Conservation (phyloP, 2,113 vertebrate genomes). For the Gracilinanus agilis region DNA sequence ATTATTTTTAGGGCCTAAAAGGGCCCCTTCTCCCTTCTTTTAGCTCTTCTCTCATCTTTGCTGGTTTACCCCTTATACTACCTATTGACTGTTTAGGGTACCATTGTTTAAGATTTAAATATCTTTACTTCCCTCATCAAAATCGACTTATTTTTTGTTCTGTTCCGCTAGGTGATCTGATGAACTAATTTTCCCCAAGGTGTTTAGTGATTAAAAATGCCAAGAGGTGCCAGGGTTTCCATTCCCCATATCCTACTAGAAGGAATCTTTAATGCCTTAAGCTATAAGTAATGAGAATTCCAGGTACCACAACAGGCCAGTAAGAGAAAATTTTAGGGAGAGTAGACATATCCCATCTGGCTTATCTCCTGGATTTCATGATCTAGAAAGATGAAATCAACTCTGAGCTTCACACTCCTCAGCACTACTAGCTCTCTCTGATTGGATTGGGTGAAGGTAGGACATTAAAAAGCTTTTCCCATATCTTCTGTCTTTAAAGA, state of each 20-base stretch:
- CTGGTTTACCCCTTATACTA: neutral
- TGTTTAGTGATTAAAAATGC: neutral
- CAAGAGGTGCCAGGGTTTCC: neutral
- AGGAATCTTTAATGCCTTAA: too few species aligned
- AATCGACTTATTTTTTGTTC: neutral
- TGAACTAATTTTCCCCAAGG: neutral
- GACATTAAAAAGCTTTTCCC: neutral
- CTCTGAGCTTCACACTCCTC: neutral
- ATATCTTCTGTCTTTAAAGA: neutral
- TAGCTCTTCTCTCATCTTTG: neutral
- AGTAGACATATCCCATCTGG: neutral
- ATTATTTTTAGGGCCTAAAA: neutral
- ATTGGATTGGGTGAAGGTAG: neutral
- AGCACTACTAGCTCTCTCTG: neutral
- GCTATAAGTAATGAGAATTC: neutral
- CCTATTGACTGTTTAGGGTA: neutral
- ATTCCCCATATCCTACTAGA: neutral
- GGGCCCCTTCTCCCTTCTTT: rapidly evolving
- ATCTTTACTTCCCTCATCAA: neutral
- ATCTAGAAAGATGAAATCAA: neutral
- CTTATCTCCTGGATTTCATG: neutral
- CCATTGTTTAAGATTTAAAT: neutral
- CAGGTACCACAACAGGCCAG: neutral
- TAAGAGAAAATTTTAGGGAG: neutral
- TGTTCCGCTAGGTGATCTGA: slow-evolving; percentile 3